Percentiles rank a stretch among this genome's conserved stretches.
Evolutionary conservation across 2,888 invertebrate genomes (phyloP).

Genomic region (Drosophila prolongata): DNA sequence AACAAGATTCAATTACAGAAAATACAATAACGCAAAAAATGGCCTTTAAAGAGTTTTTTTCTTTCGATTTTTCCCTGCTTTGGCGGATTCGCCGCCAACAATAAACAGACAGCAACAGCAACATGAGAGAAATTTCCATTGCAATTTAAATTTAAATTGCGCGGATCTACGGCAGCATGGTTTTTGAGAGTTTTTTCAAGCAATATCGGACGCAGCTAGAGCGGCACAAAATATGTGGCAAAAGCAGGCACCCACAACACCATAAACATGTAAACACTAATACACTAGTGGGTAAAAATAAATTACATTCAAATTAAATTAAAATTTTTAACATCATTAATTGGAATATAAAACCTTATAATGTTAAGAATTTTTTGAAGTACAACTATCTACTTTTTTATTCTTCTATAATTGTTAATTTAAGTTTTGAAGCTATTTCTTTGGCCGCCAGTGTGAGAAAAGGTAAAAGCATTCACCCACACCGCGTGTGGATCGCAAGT

Average conservation of each 20-base stretch:
- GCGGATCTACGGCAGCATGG: conserved; percentile 81
- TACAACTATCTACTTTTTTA: too few species aligned
- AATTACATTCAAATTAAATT: background rate
- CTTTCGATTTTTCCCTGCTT: conserved; percentile 10
- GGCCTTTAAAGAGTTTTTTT: conserved; percentile 37
- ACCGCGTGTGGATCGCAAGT: conserved; percentile 63
- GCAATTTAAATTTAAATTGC: conserved; percentile 78
- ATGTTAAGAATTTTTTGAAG: too few species aligned
- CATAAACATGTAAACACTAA: background rate
- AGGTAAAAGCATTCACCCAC: conserved; percentile 8
- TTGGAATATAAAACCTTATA: too few species aligned
- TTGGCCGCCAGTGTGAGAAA: background rate
- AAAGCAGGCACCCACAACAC: conserved; percentile 48
- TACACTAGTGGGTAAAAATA: background rate
- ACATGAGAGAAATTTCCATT: conserved; percentile 56
- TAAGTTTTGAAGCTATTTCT: too few species aligned
- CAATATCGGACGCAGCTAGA: conserved; percentile 20
- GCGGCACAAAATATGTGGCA: conserved; percentile 54
- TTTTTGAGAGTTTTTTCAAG: conserved; percentile 69
- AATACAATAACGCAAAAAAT: conserved; percentile 10
- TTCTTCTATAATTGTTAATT: too few species aligned
- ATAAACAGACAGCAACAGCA: conserved; percentile 32
- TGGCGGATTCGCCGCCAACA: conserved; percentile 17
- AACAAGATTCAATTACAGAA: conserved; percentile 47
- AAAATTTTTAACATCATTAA: too few species aligned